Conservation (phyloP, 2,888 invertebrate genomes). For the Autographa gamma region DNA sequence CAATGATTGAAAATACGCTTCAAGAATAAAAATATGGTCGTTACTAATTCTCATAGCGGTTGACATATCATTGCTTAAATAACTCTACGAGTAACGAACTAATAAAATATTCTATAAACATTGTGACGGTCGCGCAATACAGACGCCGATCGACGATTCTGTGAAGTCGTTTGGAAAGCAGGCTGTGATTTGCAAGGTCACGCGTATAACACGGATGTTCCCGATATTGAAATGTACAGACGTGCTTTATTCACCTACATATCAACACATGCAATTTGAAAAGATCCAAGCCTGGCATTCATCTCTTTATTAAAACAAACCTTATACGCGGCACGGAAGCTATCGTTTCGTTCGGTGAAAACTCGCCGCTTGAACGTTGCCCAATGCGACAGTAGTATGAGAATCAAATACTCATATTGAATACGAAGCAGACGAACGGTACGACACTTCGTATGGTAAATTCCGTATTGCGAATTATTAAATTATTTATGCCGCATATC, state of each 20-base stretch:
- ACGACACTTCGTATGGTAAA: constrained; percentile 87
- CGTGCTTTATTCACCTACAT: constrained; percentile 89
- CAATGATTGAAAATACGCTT: constrained; percentile 62
- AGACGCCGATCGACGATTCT: constrained; percentile 84
- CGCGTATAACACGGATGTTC: constrained; percentile 89
- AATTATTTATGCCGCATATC: constrained; percentile 89
- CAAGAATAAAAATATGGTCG: constrained; percentile 70
- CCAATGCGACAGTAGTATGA: constrained; percentile 87
- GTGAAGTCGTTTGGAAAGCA: constrained; percentile 89
- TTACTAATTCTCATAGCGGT: constrained; percentile 70
- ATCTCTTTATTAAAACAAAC: constrained; percentile 69
- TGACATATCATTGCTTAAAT: constrained; percentile 77
- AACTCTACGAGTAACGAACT: constrained; percentile 76
- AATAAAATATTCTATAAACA: constrained; percentile 83
- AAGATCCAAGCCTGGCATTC: constrained; percentile 78
- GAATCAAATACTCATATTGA: constrained; percentile 89
- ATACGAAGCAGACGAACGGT: constrained; percentile 88
- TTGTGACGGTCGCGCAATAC: constrained; percentile 80
- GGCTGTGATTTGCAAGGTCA: constrained; percentile 89
- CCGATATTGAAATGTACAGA: constrained; percentile 89
- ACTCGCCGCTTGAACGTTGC: constrained; percentile 77
- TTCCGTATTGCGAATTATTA: constrained; percentile 89
- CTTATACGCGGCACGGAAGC: constrained; percentile 74
- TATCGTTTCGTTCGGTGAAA: constrained; percentile 75
- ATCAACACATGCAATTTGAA: constrained; percentile 85